Conservation (phyloP, 2,888 invertebrate species). For the Operophtera brumata region DNA sequence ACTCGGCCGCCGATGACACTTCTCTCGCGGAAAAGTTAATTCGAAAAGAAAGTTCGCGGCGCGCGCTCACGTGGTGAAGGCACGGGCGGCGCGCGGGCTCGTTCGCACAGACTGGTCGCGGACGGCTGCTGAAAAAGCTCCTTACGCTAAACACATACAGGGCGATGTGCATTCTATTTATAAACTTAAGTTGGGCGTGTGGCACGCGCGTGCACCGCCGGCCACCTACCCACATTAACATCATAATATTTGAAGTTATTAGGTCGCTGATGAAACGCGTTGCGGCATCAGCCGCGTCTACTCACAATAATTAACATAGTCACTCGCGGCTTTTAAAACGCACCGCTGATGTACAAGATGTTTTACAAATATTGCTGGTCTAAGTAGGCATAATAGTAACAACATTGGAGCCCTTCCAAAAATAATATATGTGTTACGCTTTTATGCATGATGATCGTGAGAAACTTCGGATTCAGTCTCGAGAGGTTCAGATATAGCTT, state of each 20-base stretch:
- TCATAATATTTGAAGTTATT: conserved; percentile 73
- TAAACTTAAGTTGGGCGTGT: conserved; percentile 72
- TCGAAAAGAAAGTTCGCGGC: conserved; percentile 35
- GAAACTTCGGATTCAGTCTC: conserved; percentile 42
- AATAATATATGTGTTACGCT: conserved; percentile 55
- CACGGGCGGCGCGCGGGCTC: conserved; percentile 65
- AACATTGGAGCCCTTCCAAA: conserved; percentile 64
- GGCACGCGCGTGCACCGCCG: conserved; percentile 64
- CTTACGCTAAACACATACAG: conserved; percentile 70
- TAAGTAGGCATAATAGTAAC: conserved; percentile 43
- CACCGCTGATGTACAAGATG: conserved; percentile 4
- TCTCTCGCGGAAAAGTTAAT: conserved; percentile 55
- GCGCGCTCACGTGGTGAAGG: conserved; percentile 42
- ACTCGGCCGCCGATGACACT: conserved; percentile 30
- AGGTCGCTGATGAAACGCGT: conserved; percentile 68
- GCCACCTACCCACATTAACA: conserved; percentile 62
- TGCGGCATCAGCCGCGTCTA: conserved; percentile 41
- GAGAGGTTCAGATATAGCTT: conserved; percentile 41
- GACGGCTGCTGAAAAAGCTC: conserved; percentile 66
- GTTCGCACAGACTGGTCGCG: conserved; percentile 61
- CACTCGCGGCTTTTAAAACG: conserved; percentile 1
- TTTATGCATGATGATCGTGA: conserved; percentile 56
- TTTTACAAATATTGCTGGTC: conserved; percentile 41
- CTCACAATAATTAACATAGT: conserved; percentile 32
- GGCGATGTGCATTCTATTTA: conserved; percentile 76